A percentile compares a stretch with the other conserved stretches of the same genome.
Evolutionary conservation across 2,888 invertebrate genomes (phyloP).

Genomic region (Eudemis profundana): DNA sequence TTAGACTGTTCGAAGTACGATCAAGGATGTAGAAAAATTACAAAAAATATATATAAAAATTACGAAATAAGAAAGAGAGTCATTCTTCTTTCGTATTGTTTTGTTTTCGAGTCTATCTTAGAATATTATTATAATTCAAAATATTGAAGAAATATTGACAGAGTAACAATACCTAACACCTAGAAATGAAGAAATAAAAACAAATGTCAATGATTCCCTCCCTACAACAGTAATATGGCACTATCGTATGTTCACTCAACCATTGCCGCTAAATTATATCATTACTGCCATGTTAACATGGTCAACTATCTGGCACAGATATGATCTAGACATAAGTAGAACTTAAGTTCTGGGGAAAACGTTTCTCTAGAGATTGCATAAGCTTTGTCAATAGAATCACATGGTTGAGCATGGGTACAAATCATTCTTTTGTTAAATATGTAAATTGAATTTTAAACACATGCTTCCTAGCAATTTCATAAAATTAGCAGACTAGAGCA

Average conservation of each 20-base stretch:
- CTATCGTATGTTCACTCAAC: background rate
- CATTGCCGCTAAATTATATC: constrained; percentile 9
- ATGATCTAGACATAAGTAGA: background rate
- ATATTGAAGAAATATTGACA: too few species aligned
- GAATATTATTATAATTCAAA: too few species aligned
- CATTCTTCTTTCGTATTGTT: too few species aligned
- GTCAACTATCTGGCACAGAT: constrained; percentile 12
- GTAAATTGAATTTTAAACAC: background rate
- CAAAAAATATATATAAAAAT: too few species aligned
- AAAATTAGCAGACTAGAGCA: too few species aligned
- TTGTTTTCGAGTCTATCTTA: too few species aligned
- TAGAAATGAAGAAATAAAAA: too few species aligned
- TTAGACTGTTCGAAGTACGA: too few species aligned
- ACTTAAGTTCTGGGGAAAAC: background rate
- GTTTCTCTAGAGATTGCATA: background rate
- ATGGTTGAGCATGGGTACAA: constrained; percentile 9
- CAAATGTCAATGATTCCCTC: background rate
- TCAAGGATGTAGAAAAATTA: too few species aligned
- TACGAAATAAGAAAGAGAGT: too few species aligned
- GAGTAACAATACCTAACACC: too few species aligned
- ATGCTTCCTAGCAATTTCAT: background rate
- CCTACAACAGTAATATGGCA: too few species aligned
- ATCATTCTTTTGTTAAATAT: background rate
- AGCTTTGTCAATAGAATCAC: constrained; percentile 2
- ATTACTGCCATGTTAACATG: constrained; percentile 9